Conservation (phyloP, 2,888 invertebrate species). For the Phortica magna region DNA sequence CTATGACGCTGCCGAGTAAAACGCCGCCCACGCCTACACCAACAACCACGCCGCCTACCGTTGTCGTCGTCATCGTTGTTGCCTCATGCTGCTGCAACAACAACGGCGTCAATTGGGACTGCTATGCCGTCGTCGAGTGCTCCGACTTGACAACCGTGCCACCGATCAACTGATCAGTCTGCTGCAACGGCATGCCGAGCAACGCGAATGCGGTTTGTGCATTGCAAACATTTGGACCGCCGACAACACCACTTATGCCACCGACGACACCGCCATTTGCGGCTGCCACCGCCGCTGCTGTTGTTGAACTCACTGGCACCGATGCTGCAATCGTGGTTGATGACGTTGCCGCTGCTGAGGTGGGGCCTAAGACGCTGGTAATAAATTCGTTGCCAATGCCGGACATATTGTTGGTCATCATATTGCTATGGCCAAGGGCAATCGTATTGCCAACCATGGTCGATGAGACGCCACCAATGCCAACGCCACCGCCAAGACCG, state of each 20-base stretch:
- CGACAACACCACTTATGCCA: conserved; percentile 46
- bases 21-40: conserved; percentile 38
- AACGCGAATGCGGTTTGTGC: conserved; percentile 61
- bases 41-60: conserved; percentile 11
- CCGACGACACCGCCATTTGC: conserved; percentile 36
- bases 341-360: conserved; percentile 54
- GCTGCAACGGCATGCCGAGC: conserved; percentile 63
- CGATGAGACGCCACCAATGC: conserved; percentile 18
- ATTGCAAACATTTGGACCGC: conserved; percentile 60
- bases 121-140: conserved; percentile 73
- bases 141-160: conserved; percentile 62
- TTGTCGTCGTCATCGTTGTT: conserved; percentile 46
- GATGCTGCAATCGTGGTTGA: conserved; percentile 54
- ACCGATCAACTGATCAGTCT: conserved; percentile 48
- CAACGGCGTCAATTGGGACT: conserved; percentile 56
- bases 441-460: neutral
- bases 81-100: conserved; percentile 31
- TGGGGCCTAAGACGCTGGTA: conserved; percentile 53
- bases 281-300: conserved; percentile 53
- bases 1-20: conserved; percentile 51
- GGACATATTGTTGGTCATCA: conserved; percentile 27
- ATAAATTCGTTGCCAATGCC: conserved; percentile 66
- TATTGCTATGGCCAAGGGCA: neutral
- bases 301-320: conserved; percentile 59
- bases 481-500: conserved; percentile 31